Evolutionary conservation across 2,888 invertebrate genomes (phyloP), one percentile per base, ranked within the genome.

Genomic region (Melikaiella ostensackeni): DNA sequence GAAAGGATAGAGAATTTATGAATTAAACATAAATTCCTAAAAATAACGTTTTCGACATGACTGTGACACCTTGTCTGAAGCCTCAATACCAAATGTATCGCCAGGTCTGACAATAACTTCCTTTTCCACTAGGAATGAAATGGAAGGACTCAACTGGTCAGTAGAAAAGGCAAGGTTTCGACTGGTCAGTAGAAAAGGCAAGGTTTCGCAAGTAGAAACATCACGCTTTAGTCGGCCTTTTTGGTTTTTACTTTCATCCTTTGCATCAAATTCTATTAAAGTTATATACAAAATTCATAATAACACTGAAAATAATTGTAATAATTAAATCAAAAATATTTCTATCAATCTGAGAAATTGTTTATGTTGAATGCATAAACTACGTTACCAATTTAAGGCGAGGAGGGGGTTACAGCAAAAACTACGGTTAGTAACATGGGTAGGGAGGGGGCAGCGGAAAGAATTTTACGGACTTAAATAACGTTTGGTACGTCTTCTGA

Each of bases 161-260:
- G 66, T 66, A 13, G 46, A 66, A 66, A 66, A 46, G 46, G 8
- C 16, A 46, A 27, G 33, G n/a, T n/a, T 30, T 19, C n/a, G n/a
- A 27, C 50, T 16, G 19, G 30, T 16, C 30, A 50, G 70, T 70
- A 16, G 30, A 27, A 6, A 55, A 16, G 16, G 6, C 59, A 24
- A 27, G 24, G 46, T 70, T 30, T 33, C 5, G 30, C 46, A 55
- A 70, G 70, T 70, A 30, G 50, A 70, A 70, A 70, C 33, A n/a
- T 27, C 16, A 27, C 30, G 46, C 11, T 70, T 55, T 21, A 27
- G 50, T 50, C 50, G 30, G 70, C 70, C 2, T 7, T 11, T 24
- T 42, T 9, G 27, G 2, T 2, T 46, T 42, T 13, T 13, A 1
- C 6, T 6, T 27, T 27, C 13, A 16, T 66, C 16, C 4, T 21